Percentiles rank a stretch among this genome's conserved stretches.
These are phyloP conservation scores for Hyles euphorbiae DNA, from an alignment of 1,140 invertebrate genomes.

Conservation along the genomic window DNA sequence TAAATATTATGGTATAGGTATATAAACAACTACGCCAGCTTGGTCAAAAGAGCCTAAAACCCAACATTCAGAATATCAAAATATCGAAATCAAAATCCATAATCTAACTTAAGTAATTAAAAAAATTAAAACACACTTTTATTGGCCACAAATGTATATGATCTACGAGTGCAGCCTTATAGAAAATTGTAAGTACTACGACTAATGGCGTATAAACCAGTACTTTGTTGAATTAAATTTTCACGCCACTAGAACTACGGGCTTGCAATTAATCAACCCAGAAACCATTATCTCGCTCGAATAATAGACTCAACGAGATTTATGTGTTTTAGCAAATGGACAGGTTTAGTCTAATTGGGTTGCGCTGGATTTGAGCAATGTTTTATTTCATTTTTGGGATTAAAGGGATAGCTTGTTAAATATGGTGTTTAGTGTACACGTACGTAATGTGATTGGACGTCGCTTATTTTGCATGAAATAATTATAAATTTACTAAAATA, in stretches of 20 bases:
- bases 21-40: too few species aligned
- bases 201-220: constrained; percentile 22
- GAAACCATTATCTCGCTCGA: constrained; percentile 4
- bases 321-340: constrained; percentile 2
- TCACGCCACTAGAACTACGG: constrained; percentile 6
- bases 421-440: too few species aligned
- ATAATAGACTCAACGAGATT: constrained; percentile 5
- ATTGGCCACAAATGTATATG: constrained; percentile 9
- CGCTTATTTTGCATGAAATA: too few species aligned
- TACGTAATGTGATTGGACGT: too few species aligned
- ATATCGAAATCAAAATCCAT: too few species aligned
- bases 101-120: too few species aligned
- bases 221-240: constrained; percentile 24
- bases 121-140: too few species aligned
- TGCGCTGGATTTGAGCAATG: not conserved
- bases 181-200: constrained; percentile 15
- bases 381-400: not conserved
- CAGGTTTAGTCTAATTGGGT: not conserved
- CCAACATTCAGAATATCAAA: too few species aligned
- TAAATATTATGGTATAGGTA: too few species aligned
- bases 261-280: constrained; percentile 18
- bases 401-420: too few species aligned
- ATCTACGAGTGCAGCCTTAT: constrained; percentile 9
- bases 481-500: too few species aligned
- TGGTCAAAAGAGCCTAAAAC: too few species aligned